phyloP scores from a whole-genome alignment of 2,888 invertebrate genomes.

The Hypena proboscidalis region DNA sequence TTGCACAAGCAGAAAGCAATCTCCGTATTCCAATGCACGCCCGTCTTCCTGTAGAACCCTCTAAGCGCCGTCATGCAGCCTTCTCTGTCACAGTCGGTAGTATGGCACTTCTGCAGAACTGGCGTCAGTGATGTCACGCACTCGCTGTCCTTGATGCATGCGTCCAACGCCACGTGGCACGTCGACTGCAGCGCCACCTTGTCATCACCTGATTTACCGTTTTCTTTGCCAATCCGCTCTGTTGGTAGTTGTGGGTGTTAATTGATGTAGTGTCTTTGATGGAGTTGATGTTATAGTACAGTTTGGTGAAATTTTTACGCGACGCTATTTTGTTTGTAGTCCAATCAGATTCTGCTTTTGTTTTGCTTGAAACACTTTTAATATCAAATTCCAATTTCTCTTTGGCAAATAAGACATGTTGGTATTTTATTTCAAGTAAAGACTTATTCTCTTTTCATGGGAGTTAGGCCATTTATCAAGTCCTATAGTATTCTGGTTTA shows the following conservation, averaged over 20 bases:
- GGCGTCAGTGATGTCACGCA: conserved; percentile 92
- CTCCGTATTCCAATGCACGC: conserved; percentile 93
- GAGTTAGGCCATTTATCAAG: too few species aligned
- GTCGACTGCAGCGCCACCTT: conserved; percentile 91
- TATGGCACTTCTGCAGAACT: conserved; percentile 93
- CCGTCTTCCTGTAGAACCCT: conserved; percentile 93
- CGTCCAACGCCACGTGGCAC: conserved; percentile 93
- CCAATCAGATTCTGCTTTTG: too few species aligned
- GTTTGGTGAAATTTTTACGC: not conserved
- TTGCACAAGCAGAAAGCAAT: conserved; percentile 97
- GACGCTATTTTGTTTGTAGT: too few species aligned
- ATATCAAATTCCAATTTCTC: too few species aligned
- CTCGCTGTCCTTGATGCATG: conserved; percentile 92
- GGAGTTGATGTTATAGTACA: conserved; percentile 6
- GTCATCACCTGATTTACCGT: conserved; percentile 83
- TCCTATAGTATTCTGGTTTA: too few species aligned
- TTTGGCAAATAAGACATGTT: too few species aligned
- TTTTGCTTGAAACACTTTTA: too few species aligned
- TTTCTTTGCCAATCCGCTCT: conserved; percentile 83
- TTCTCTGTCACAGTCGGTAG: conserved; percentile 90
- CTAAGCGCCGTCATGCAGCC: conserved; percentile 95
- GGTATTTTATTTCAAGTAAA: too few species aligned
- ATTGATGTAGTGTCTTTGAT: conserved; percentile 40
- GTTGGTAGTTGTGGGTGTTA: conserved; percentile 70
- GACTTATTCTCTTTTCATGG: too few species aligned